These are phyloP conservation scores for Ischnura elegans DNA, from an alignment of 2,888 invertebrate species.

Conservation along the genomic window DNA sequence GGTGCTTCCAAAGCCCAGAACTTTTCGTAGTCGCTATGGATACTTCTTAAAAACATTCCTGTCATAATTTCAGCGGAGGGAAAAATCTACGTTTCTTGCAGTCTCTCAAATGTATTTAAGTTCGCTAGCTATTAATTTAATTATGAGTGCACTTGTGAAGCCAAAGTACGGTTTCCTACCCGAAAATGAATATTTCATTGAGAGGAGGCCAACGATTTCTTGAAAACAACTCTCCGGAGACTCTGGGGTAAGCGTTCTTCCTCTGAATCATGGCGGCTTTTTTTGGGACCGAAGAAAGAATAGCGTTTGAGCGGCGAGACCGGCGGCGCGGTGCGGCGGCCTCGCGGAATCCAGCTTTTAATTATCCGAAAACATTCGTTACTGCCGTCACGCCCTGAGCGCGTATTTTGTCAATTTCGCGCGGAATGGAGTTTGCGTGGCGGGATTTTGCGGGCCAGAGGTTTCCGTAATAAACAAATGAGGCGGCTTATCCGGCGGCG, in stretches of 20 bases:
- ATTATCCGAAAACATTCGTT: conserved; percentile 27
- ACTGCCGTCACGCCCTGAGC: neutral
- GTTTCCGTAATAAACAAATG: conserved; percentile 15
- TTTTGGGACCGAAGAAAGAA: neutral
- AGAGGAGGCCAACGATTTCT: neutral
- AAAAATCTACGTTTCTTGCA: no score
- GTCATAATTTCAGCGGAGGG: no score
- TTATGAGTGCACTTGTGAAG: no score
- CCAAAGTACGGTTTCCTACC: no score
- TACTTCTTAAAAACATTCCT: no score
- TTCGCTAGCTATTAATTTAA: no score
- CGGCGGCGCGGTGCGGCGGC: no score
- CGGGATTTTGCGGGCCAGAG: neutral
- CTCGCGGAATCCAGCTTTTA: neutral
- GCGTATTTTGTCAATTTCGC: neutral
- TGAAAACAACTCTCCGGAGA: neutral
- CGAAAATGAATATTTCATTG: no score
- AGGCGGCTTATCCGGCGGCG: neutral
- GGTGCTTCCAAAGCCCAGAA: no score
- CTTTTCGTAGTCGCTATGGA: no score
- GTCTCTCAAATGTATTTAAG: no score
- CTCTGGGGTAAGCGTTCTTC: no score
- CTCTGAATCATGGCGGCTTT: neutral
- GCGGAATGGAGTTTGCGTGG: neutral
- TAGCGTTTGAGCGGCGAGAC: neutral